A percentile compares a stretch with the other conserved stretches of the same genome.
These are phyloP conservation scores for Lithosia quadra DNA, from an alignment of 2,888 invertebrate species.

Conservation along the genomic window DNA sequence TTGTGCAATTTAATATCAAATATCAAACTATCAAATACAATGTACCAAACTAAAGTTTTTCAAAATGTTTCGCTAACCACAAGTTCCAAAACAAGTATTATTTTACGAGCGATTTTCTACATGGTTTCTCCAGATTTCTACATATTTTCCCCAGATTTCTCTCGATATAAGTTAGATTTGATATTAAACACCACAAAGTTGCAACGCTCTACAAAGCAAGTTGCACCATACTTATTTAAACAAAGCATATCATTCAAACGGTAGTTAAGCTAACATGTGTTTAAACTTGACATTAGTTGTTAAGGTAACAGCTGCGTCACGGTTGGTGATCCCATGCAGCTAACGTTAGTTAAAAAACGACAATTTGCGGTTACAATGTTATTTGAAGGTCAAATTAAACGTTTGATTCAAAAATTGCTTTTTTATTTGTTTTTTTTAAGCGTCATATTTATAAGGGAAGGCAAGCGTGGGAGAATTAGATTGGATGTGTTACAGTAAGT, in stretches of 20 bases:
- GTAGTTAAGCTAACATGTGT: constrained; percentile 48
- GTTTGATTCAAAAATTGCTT: constrained; percentile 35
- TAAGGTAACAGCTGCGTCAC: constrained; percentile 54
- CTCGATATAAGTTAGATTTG: not conserved
- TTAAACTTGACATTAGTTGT: constrained; percentile 59
- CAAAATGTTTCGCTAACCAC: not conserved
- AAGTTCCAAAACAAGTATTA: not conserved
- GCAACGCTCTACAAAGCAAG: not conserved
- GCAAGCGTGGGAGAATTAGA: constrained; percentile 43
- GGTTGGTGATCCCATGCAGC: constrained; percentile 48
- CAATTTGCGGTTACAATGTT: constrained; percentile 53
- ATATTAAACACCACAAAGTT: not conserved
- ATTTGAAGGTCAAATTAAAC: constrained; percentile 45
- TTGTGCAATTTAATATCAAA: too few relatives aligned
- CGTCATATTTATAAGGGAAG: constrained; percentile 37
- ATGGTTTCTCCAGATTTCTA: not conserved
- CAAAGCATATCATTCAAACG: constrained; percentile 22
- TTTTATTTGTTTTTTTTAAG: constrained; percentile 24
- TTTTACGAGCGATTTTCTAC: not conserved
- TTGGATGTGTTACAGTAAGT: constrained; percentile 21
- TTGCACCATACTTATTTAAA: constrained; percentile 19
- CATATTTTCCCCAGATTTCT: not conserved
- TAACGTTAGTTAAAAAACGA: constrained; percentile 48
- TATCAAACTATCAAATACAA: too few relatives aligned
- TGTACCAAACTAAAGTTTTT: too few relatives aligned